These are phyloP conservation scores for Caenorhabditis uteleia DNA, from an alignment of 2,888 invertebrate species.

Conservation along the genomic window DNA sequence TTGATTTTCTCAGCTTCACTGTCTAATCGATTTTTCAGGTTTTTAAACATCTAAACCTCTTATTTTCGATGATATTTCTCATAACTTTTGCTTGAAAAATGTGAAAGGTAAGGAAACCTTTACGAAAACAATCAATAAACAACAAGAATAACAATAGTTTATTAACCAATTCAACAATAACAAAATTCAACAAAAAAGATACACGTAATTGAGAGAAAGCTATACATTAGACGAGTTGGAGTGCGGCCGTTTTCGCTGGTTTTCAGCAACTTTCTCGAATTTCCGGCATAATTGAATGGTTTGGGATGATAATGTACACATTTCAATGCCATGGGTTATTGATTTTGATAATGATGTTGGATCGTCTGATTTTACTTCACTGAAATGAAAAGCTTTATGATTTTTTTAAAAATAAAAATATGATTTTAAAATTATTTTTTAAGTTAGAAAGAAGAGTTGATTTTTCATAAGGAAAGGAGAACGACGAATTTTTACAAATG, in stretches of 20 bases:
- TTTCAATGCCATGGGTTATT: slow-evolving; percentile 56
- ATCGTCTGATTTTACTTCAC: slow-evolving; percentile 49
- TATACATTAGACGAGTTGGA: slow-evolving; percentile 4
- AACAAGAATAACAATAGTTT: neutral
- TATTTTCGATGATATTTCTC: neutral
- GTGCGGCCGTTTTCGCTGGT: slow-evolving; percentile 19
- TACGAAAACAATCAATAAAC: slow-evolving; percentile 5
- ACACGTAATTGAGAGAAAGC: neutral
- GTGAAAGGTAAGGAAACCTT: neutral
- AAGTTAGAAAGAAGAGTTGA: neutral
- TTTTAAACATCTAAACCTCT: slow-evolving; percentile 65
- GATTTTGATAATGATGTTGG: slow-evolving; percentile 58
- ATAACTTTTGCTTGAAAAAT: neutral
- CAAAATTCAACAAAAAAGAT: slow-evolving; percentile 2
- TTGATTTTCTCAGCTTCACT: slow-evolving; percentile 66
- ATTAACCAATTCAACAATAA: neutral
- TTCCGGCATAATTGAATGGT: slow-evolving; percentile 14
- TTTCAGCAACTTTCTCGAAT: slow-evolving; percentile 4
- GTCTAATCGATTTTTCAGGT: slow-evolving; percentile 65
- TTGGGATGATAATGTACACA: slow-evolving; percentile 53
- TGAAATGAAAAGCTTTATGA: slow-evolving; percentile 18
- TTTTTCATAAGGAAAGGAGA: neutral
- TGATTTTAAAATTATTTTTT: slow-evolving; percentile 1
- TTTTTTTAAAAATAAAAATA: neutral
- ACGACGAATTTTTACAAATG: too few species aligned